Evolutionary conservation across 2,797 vertebrate species (phyloP).

Genomic region (Borostomias antarcticus): DNA sequence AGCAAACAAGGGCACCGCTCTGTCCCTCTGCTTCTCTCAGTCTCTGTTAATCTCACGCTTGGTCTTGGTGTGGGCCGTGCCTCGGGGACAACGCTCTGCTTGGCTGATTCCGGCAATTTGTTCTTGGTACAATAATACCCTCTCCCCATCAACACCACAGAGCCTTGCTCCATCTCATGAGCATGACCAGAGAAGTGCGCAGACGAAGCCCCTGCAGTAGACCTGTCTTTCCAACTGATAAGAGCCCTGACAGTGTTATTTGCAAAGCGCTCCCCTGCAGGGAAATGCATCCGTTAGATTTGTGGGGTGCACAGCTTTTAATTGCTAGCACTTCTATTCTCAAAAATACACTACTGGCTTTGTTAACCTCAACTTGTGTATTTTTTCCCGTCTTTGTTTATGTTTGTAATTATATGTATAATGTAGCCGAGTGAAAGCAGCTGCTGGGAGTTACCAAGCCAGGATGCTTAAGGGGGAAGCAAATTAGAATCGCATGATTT

Average conservation of each 20-base stretch:
- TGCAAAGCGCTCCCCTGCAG: conserved; percentile 39
- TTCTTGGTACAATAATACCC: conserved; percentile 69
- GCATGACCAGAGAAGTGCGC: conserved; percentile 30
- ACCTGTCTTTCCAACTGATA: conserved; percentile 50
- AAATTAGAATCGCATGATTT: conserved; percentile 44
- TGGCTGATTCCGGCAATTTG: conserved; percentile 77
- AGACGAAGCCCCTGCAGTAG: conserved; percentile 39
- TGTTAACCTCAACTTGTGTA: conserved; percentile 26
- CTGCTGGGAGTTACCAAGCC: conserved; percentile 56
- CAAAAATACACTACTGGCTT: neutral
- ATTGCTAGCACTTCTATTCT: neutral
- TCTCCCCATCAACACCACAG: conserved; percentile 39
- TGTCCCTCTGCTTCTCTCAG: conserved; percentile 58
- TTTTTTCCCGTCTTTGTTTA: conserved; percentile 41
- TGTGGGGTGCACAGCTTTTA: too few species aligned
- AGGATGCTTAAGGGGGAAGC: conserved; percentile 46
- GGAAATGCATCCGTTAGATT: neutral
- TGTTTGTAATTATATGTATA: conserved; percentile 60
- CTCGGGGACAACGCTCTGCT: conserved; percentile 66
- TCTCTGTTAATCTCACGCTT: conserved; percentile 72
- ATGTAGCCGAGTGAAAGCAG: conserved; percentile 56
- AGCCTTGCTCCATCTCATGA: conserved; percentile 57
- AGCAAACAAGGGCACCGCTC: conserved; percentile 64
- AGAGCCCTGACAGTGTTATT: conserved; percentile 51
- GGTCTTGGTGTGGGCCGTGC: conserved; percentile 68